A percentile compares a stretch with the other conserved stretches of the same genome.
These are phyloP conservation scores for Propithecus perrieri DNA, from an alignment of 2,797 vertebrate genomes.

Conservation along the genomic window DNA sequence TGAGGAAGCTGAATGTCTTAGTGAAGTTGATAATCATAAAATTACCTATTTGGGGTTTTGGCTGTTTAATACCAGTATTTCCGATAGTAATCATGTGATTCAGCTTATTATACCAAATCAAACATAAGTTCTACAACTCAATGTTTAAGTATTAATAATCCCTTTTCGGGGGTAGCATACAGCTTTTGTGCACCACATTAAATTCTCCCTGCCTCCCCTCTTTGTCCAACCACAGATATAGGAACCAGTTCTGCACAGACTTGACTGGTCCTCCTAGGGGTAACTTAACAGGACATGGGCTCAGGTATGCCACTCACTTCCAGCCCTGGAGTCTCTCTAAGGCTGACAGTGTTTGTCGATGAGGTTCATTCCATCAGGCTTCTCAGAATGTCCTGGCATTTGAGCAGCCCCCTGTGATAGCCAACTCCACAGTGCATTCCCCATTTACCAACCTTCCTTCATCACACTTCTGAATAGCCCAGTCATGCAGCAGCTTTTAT, in stretches of 20 bases:
- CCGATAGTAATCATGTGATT: background rate
- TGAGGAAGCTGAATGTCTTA: background rate
- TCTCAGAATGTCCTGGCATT: background rate
- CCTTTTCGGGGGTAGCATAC: background rate
- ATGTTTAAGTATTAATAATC: background rate
- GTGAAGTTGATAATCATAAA: background rate
- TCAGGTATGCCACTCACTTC: background rate
- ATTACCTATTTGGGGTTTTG: background rate
- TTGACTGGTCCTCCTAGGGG: background rate
- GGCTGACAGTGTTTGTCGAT: background rate
- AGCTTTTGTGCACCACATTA: background rate
- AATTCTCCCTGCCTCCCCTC: background rate
- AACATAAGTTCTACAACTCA: background rate
- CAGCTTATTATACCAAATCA: background rate
- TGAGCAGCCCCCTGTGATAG: background rate
- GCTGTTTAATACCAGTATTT: background rate
- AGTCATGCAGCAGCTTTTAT: background rate
- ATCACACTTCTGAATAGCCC: background rate
- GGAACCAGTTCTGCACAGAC: background rate
- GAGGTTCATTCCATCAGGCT: background rate
- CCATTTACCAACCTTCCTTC: background rate
- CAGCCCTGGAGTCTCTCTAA: background rate
- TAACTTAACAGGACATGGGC: background rate
- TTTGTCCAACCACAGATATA: background rate
- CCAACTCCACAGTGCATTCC: background rate